Evolutionary conservation across 2,888 invertebrate species (phyloP).

Genomic region (Melangyna quadrimaculata): DNA sequence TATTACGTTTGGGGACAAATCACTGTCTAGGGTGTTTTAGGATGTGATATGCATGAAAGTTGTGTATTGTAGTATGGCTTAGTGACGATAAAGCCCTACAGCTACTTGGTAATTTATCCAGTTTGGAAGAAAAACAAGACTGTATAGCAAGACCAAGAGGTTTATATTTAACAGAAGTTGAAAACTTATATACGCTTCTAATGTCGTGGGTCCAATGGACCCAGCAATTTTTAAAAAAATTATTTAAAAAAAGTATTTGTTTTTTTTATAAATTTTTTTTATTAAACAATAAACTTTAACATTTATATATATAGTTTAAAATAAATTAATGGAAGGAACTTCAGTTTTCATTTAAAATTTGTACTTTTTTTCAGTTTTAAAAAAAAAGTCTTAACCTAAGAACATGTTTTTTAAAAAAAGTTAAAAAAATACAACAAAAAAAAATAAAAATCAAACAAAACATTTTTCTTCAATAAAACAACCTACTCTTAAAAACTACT

Average conservation of each 20-base stretch:
- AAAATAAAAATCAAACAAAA: background rate
- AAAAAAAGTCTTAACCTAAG: background rate
- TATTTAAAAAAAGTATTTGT: background rate
- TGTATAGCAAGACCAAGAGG: too few species aligned
- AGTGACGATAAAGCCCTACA: background rate
- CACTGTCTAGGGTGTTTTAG: slow-evolving; percentile 55
- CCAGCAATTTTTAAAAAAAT: too few species aligned
- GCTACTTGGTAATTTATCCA: background rate
- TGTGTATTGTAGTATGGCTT: background rate
- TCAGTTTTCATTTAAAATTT: background rate
- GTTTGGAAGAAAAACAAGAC: too few species aligned
- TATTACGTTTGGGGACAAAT: slow-evolving; percentile 63
- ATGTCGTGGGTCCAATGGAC: too few species aligned
- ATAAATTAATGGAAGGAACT: background rate
- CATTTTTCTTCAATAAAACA: slow-evolving; percentile 6
- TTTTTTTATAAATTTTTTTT: background rate
- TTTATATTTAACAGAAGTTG: too few species aligned
- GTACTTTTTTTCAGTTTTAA: background rate
- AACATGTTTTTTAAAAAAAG: background rate
- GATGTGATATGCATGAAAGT: slow-evolving; percentile 46
- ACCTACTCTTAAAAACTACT: background rate
- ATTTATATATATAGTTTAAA: background rate
- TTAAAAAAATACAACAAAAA: too few species aligned
- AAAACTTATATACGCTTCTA: too few species aligned
- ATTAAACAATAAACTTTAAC: too few species aligned